Evolutionary conservation across 2,888 invertebrate genomes (phyloP), one percentile per base, ranked within the genome.

Genomic region (Hyppa rectilinea): DNA sequence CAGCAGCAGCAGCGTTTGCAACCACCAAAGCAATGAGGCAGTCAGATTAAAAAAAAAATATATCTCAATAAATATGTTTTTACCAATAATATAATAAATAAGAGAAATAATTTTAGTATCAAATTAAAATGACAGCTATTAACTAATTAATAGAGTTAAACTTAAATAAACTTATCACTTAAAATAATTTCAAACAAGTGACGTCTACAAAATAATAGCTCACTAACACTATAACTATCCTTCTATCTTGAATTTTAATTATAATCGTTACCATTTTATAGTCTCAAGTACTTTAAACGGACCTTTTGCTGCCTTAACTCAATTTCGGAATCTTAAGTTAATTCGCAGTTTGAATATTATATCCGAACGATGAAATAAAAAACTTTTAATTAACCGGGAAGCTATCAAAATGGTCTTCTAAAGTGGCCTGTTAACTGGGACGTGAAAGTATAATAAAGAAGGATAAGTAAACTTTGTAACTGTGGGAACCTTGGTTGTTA

Each of bases 371-470:
- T 61, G 67, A 71, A 79, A 69, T 79, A 71, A 71, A 74, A 78
- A 80, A 53, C 67, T 74, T 83, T 83, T 74, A 72, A 81, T 68
- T 81, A 78, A 40, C 26, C 23, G 52, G 65, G 17, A 68, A 43
- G 66, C 38, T 23, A 52, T 71, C 55, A 52, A 60, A 79, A 80
- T 50, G 47, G 62, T 49, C 29, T 45, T 23, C 26, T 59, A 58
- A 69, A 64, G 55, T 63, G 52, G 53, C 31, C 6, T 31, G 14
- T 53, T 67, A 31, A 66, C 12, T 67, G 34, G 0, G 2, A 61
- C 50, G 14, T 34, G 23, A 31, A 47, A 2, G 3, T 2, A 47
- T n/a, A 34, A 29, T 68, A 6, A n/a, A 53, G 20, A 38, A 50
- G 36, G 14, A 47, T 17, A 14, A 17, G 34, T 29, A 43, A 62